Percentiles rank a stretch among this genome's conserved stretches.
Evolutionary conservation across 1,140 invertebrate genomes (phyloP).

Genomic region (Drosophila pachea): DNA sequence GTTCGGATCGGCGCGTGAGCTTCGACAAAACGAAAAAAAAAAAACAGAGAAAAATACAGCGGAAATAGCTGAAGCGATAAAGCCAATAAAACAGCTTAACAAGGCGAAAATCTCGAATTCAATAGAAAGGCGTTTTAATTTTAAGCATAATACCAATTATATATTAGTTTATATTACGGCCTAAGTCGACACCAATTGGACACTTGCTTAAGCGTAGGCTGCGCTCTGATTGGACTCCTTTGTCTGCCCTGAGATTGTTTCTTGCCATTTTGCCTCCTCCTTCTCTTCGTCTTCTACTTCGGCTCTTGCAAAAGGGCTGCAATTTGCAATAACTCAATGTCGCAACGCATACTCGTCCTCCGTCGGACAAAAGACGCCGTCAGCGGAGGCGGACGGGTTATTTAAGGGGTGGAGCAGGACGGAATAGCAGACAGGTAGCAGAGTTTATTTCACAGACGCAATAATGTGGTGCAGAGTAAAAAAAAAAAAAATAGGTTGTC

Average conservation of each 20-base stretch:
- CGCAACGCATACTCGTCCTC: constrained; percentile 7
- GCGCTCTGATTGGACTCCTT: constrained; percentile 16
- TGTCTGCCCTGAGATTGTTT: constrained; percentile 10
- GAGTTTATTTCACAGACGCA: constrained; percentile 26
- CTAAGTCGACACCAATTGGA: constrained; percentile 21
- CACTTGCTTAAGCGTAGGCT: constrained; percentile 43
- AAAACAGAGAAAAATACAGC: constrained; percentile 31
- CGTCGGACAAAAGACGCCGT: constrained; percentile 41
- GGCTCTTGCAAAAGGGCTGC: constrained; percentile 15
- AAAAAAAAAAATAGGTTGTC: background rate
- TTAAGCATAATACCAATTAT: constrained; percentile 74
- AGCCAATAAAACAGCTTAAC: constrained; percentile 55
- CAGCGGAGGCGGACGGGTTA: constrained; percentile 1
- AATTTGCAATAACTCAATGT: constrained; percentile 70
- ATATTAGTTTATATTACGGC: constrained; percentile 54
- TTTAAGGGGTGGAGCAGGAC: constrained; percentile 4
- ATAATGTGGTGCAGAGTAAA: background rate
- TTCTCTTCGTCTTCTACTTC: constrained; percentile 3
- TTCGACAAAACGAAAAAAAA: constrained; percentile 52
- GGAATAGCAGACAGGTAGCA: constrained; percentile 16
- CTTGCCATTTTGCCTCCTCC: constrained; percentile 2
- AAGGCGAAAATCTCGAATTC: constrained; percentile 48
- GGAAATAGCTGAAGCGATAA: constrained; percentile 74
- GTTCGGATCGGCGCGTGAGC: constrained; percentile 62
- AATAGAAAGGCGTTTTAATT: constrained; percentile 57